A percentile compares a stretch with the other conserved stretches of the same genome.
Conservation (phyloP, 92 coral and sea anemone species). For the Micromussa lordhowensis region DNA sequence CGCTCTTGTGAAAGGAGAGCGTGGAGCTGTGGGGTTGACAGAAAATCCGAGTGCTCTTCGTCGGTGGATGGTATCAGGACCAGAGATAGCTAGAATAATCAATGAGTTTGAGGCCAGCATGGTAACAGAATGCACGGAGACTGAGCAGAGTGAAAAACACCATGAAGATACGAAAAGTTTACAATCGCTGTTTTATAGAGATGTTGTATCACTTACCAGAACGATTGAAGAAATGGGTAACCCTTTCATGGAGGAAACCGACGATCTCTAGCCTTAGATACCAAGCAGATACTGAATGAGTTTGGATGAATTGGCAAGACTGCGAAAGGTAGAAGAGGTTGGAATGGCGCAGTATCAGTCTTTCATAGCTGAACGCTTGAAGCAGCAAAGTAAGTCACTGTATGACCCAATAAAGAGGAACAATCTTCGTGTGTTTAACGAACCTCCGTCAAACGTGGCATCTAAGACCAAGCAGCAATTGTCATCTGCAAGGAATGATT, state of each 20-base stretch:
- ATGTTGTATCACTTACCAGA: too few relatives aligned
- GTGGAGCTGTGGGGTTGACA: too few relatives aligned
- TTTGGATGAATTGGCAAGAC: slow-evolving; percentile 46
- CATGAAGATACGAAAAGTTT: too few relatives aligned
- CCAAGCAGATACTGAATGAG: slow-evolving; percentile 53
- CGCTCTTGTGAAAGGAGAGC: too few relatives aligned
- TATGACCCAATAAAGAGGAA: slow-evolving; percentile 68
- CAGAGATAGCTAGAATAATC: slow-evolving; percentile 64
- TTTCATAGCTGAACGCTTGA: slow-evolving; percentile 47
- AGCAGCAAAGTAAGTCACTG: slow-evolving; percentile 49
- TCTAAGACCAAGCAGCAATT: slow-evolving; percentile 48
- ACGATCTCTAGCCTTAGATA: slow-evolving; percentile 66
- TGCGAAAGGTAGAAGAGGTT: slow-evolving; percentile 48
- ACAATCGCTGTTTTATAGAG: too few relatives aligned
- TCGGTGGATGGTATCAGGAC: slow-evolving; percentile 18
- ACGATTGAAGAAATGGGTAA: slow-evolving; percentile 45
- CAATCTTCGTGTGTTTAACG: slow-evolving; percentile 43
- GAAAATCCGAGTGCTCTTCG: slow-evolving; percentile 20
- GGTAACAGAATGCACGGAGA: too few relatives aligned
- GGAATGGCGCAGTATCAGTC: slow-evolving; percentile 50
- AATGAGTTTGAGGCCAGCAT: slow-evolving; percentile 32
- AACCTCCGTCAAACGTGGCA: slow-evolving; percentile 27
- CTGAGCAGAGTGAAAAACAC: too few relatives aligned
- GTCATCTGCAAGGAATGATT: slow-evolving; percentile 57
- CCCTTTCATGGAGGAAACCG: slow-evolving; percentile 67